phyloP scores from a whole-genome alignment of 2,888 invertebrate species.

The Synergus itoensis region DNA sequence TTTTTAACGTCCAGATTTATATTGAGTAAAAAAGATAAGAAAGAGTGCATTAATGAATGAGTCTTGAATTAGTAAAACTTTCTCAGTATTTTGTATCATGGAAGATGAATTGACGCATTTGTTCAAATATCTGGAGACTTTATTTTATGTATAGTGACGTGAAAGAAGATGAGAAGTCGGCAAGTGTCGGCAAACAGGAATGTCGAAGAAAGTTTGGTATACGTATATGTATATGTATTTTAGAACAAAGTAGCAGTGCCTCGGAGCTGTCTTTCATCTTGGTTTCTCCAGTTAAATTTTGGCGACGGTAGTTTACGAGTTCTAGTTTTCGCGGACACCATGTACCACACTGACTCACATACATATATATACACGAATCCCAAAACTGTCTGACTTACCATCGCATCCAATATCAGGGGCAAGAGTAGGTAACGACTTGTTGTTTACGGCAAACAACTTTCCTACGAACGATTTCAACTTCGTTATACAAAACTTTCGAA shows the following conservation, averaged over 20 bases:
- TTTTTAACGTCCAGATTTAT: too few species aligned
- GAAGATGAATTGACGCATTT: slow-evolving; percentile 34
- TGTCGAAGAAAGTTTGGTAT: slow-evolving; percentile 53
- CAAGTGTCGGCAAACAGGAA: slow-evolving; percentile 44
- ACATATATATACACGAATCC: slow-evolving; percentile 48
- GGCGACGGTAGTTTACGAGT: slow-evolving; percentile 64
- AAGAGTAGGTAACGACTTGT: slow-evolving; percentile 66
- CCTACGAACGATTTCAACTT: slow-evolving; percentile 68
- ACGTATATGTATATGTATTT: slow-evolving; percentile 44
- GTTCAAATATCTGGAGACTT: slow-evolving; percentile 43
- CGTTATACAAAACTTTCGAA: slow-evolving; percentile 67
- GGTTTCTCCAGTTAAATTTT: slow-evolving; percentile 55
- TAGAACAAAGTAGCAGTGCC: slow-evolving; percentile 49
- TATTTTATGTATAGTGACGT: slow-evolving; percentile 14
- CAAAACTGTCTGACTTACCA: slow-evolving; percentile 55
- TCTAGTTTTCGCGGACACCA: slow-evolving; percentile 67
- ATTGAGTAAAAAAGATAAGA: too few species aligned
- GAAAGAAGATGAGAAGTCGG: slow-evolving; percentile 38
- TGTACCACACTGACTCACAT: slow-evolving; percentile 50
- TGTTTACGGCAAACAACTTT: slow-evolving; percentile 73
- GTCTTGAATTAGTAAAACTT: slow-evolving; percentile 25
- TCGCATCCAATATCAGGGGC: slow-evolving; percentile 51
- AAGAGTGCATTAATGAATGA: too few species aligned
- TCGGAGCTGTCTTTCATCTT: slow-evolving; percentile 54
- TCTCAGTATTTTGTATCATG: slow-evolving; percentile 38